phyloP scores from a whole-genome alignment of 2,113 vertebrate genomes.

The Chionis minor region DNA sequence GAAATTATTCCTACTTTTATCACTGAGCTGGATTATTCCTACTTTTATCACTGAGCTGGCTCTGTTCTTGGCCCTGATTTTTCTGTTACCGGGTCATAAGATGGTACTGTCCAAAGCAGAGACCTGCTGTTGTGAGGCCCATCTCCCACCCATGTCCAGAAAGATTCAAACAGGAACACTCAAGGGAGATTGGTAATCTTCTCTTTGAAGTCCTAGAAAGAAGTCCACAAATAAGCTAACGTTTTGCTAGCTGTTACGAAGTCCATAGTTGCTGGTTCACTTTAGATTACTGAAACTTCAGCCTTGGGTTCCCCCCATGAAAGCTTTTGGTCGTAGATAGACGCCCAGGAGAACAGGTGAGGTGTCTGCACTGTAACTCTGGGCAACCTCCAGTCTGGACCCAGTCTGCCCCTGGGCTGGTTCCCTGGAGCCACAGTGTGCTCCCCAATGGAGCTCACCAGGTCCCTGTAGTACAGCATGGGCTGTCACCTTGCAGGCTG shows the following conservation, averaged over 20 bases:
- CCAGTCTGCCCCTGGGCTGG: too few relatives aligned
- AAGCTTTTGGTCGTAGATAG: neutral
- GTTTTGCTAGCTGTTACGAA: neutral
- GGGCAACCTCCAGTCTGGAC: neutral
- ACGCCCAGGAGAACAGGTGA: neutral
- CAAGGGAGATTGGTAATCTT: neutral
- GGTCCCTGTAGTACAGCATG: neutral
- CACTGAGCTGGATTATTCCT: neutral
- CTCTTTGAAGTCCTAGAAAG: neutral
- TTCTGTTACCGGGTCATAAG: neutral
- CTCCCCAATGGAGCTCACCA: neutral
- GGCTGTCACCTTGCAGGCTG: neutral
- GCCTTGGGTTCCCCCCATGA: neutral
- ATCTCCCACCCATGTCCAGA: neutral
- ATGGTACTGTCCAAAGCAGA: neutral
- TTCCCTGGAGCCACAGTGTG: rapidly evolving
- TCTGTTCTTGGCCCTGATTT: neutral
- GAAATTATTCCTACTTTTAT: neutral
- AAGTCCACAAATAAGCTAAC: neutral
- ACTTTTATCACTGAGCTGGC: neutral
- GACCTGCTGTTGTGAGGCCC: neutral
- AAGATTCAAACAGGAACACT: neutral
- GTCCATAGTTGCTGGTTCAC: neutral
- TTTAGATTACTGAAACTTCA: neutral
- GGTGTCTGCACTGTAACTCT: neutral